Evolutionary conservation across 2,797 vertebrate genomes (phyloP).

Genomic region (Chelidonichthys spinosus): DNA sequence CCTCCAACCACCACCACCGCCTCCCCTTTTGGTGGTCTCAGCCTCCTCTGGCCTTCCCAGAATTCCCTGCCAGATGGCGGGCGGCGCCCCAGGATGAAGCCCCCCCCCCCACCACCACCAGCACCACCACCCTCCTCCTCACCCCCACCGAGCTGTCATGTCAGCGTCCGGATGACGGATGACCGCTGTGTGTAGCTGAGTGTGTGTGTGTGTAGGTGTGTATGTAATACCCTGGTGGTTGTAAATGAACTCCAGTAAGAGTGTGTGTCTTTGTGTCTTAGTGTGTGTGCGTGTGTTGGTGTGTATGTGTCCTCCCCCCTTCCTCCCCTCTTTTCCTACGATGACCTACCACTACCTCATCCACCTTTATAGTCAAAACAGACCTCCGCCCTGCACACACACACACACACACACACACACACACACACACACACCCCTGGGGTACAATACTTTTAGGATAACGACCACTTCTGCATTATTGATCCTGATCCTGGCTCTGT

Average conservation of each 20-base stretch:
- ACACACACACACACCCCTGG: conserved; percentile 60
- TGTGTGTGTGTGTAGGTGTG: conserved; percentile 17
- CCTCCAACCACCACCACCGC: conserved; percentile 20
- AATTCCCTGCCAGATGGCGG: conserved; percentile 73
- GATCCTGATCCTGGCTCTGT: conserved; percentile 75
- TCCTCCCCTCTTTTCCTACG: conserved; percentile 35
- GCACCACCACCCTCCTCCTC: conserved; percentile 28
- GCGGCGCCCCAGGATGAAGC: conserved; percentile 60
- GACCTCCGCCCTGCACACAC: conserved; percentile 58
- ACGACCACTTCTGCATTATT: conserved; percentile 86
- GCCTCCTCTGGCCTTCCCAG: conserved; percentile 66
- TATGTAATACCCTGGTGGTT: conserved; percentile 56
- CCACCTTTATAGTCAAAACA: conserved; percentile 78
- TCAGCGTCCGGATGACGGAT: conserved; percentile 76
- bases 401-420: conserved; percentile 30
- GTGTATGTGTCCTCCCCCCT: not conserved
- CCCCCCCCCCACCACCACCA: conserved; percentile 1
- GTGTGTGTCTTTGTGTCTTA: conserved; percentile 19
- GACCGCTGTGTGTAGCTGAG: conserved; percentile 57
- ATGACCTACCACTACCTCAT: conserved; percentile 75
- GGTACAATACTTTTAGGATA: conserved; percentile 85
- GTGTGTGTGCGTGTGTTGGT: conserved; percentile 22
- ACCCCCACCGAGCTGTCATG: conserved; percentile 74
- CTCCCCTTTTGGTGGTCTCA: conserved; percentile 43
- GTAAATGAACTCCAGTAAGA: conserved; percentile 69